Base-by-base conservation (phyloP, 2,113 vertebrate species). In the Ptilonorhynchus violaceus region DNA sequence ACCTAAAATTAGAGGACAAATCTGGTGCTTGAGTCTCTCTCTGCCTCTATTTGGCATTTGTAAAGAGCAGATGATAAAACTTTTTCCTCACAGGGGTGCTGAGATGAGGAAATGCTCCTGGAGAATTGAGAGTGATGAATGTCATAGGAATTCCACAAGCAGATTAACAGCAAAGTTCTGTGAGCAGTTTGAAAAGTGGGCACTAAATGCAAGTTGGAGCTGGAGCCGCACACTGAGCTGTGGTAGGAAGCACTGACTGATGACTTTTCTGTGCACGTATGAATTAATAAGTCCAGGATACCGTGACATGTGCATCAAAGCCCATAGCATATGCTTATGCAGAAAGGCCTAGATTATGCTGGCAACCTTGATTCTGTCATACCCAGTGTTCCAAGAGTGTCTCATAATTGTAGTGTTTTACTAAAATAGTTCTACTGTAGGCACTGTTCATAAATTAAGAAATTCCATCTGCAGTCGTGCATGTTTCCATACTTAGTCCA, bases 401-500 rank as follows among this genome's bases (percentile, higher is more conserved):
- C 49, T 56, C 53, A 59, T 55, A 83, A 46, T 23, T 56, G 41
- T 19, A 67, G 24, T 12, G 9, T n/a, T 95, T 85, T 88, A 76
- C 63, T 85, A 28, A 62, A 72, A 52, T 10, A 72, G 52, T 63
- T 75, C n/a, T 68, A 50, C 72, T 78, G 35, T 37, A 77, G 49
- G 37, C 70, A 84, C 16, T 53, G 5, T 75, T 88, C 72, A 92
- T 77, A 73, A 90, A 79, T 59, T 70, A 94, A 94, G 72, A 52
- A 89, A 89, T 68, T 28, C 11, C 4, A 11, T 83, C 33, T 88
- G 50, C 93, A 85, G 20, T 83, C 56, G 24, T 47, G 47, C 41
- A 74, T 47, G 21, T 95, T 95, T 93, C 73, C 17, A 4, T 91
- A 63, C 79, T 93, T 81, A 53, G 80, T 85, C 88, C 91, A 88